Evolutionary conservation across 2,888 invertebrate species (phyloP), one percentile per base, ranked within the genome.

Genomic region (Marasmarcha lunaedactyla): DNA sequence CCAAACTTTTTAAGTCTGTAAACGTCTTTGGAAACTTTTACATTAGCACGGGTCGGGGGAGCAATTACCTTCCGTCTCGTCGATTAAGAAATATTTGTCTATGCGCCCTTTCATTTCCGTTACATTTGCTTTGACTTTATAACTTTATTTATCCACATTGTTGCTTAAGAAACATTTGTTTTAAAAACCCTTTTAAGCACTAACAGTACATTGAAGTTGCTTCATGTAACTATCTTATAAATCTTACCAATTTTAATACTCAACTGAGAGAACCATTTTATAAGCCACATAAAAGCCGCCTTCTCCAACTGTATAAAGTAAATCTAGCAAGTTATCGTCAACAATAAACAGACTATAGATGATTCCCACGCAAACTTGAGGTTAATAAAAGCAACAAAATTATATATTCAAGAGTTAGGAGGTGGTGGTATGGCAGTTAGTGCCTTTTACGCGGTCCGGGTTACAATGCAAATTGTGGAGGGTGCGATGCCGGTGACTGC

Each of bases 331-430:
- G 76, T 81, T 79, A 79, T 78, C 71, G 73, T 76, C 68, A 52
- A 74, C 74, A 78, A 74, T 77, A 78, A 77, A 77, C 69, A 71
- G 76, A 76, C 77, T 73, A 81, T 73, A 77, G 69, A 62, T 72
- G 64, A 79, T 83, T 83, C 81, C 83, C 83, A 83, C 81, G 83
- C 83, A 77, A 81, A 77, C 65, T 76, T 70, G 73, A 69, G 71
- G 76, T 74, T 83, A 83, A 79, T 79, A 79, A 79, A 79, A 81
- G 79, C 83, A 77, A 78, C 81, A 74, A 78, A 81, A 83, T 83
- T 81, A 83, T 83, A 78, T 77, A 83, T 83, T 83, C 83, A 83
- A 81, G 74, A 83, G 77, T 78, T 76, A 71, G 74, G 70, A 77
- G 78, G 79, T 79, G 81, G 81, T 74, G 70, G 73, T 73, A 64